These are phyloP conservation scores for Patella caerulea DNA, from an alignment of 2,888 invertebrate genomes.

Conservation along the genomic window DNA sequence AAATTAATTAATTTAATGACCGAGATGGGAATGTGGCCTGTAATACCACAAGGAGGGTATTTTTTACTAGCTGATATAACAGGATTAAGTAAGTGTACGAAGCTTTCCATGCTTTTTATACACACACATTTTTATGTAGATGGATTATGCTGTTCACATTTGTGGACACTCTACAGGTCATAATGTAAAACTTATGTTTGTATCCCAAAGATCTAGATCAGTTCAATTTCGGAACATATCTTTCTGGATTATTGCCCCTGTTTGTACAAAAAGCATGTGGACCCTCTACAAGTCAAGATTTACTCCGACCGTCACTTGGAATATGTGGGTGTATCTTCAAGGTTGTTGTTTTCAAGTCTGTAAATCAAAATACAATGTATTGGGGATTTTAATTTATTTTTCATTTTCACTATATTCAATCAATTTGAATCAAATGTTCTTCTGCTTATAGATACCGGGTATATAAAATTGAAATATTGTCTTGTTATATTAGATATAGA, in stretches of 20 bases:
- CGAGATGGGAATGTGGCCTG: conserved; percentile 90
- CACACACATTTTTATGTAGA: too few species aligned
- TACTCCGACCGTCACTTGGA: not conserved
- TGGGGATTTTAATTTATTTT: too few species aligned
- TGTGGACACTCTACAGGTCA: too few species aligned
- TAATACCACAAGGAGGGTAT: conserved; percentile 96
- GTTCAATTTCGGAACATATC: too few species aligned
- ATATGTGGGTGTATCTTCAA: not conserved
- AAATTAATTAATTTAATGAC: conserved; percentile 60
- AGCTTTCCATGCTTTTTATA: too few species aligned
- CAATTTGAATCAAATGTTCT: not conserved
- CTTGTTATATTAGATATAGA: conserved; percentile 74
- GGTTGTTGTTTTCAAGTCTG: not conserved
- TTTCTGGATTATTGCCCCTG: too few species aligned
- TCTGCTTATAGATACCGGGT: not conserved
- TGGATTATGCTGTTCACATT: too few species aligned
- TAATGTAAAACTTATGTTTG: too few species aligned
- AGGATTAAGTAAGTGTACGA: conserved; percentile 50
- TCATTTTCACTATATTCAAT: not conserved
- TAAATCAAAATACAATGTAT: not conserved
- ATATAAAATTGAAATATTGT: not conserved
- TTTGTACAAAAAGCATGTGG: too few species aligned
- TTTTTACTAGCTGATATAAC: conserved; percentile 97
- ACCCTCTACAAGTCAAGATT: too few species aligned
- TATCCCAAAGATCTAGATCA: too few species aligned